Evolutionary conservation across 2,888 invertebrate genomes (phyloP).

Genomic region (Cephus runcator): DNA sequence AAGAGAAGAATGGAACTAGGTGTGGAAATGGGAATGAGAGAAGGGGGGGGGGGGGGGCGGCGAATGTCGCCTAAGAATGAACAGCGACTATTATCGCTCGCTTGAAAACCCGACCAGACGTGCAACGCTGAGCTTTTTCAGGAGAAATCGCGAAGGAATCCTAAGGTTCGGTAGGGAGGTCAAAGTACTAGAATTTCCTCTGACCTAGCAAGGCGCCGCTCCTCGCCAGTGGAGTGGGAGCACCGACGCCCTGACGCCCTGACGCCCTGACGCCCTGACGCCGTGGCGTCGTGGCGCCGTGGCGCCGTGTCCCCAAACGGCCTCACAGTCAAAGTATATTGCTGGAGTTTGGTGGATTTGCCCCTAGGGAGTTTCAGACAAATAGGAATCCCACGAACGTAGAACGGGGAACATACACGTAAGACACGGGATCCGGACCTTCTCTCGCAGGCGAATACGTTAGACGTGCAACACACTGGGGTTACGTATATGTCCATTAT

Average conservation of each 20-base stretch:
- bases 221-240: background rate
- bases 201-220: background rate
- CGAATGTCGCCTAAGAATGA: background rate
- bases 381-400: background rate
- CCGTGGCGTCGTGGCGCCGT: too few species aligned
- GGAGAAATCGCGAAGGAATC: background rate
- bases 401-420: background rate
- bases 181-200: background rate
- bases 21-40: conserved; percentile 8
- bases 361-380: background rate
- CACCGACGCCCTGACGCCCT: too few species aligned
- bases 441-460: background rate
- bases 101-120: background rate
- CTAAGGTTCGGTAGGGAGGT: background rate
- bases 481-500: background rate
- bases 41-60: too few species aligned
- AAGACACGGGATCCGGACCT: background rate
- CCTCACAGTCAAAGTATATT: background rate
- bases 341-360: background rate
- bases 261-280: too few species aligned
- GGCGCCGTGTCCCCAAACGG: background rate
- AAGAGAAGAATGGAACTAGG: conserved; percentile 6
- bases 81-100: background rate
- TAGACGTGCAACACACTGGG: background rate
- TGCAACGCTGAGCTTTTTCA: background rate